Conservation (phyloP, 2,888 invertebrate genomes). For the Rhagonycha fulva region DNA sequence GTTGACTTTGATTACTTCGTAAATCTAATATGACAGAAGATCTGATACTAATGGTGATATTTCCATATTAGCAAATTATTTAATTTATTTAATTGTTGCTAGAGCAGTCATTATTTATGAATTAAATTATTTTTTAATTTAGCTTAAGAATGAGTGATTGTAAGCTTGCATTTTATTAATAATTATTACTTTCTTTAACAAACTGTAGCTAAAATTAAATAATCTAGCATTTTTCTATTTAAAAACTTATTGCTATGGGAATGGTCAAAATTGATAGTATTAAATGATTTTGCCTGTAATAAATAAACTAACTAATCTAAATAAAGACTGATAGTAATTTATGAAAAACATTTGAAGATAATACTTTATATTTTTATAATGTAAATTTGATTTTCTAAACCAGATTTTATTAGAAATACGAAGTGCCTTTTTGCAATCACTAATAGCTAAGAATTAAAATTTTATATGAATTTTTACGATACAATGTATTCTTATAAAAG, state of each 20-base stretch:
- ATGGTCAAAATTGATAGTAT: neutral
- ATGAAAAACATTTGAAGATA: neutral
- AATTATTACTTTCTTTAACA: neutral
- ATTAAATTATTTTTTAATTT: conserved; percentile 2
- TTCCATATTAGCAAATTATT: conserved; percentile 8
- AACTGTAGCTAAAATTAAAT: neutral
- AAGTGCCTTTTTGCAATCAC: neutral
- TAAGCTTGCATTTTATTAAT: neutral
- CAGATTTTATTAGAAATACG: neutral
- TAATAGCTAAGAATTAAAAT: neutral
- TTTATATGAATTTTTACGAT: neutral
- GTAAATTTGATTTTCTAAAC: neutral
- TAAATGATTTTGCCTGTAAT: neutral
- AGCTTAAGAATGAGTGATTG: neutral
- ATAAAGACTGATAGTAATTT: neutral
- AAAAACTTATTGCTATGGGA: neutral
- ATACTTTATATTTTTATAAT: neutral
- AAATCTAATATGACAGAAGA: conserved; percentile 2
- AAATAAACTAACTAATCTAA: neutral
- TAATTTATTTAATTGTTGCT: conserved; percentile 1
- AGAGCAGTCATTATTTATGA: neutral
- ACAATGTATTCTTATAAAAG: neutral
- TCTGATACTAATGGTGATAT: conserved; percentile 27
- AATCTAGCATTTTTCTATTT: neutral
- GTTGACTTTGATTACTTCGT: conserved; percentile 7